Evolutionary conservation across 2,888 invertebrate species (phyloP).

Genomic region (Megamerina dolium): DNA sequence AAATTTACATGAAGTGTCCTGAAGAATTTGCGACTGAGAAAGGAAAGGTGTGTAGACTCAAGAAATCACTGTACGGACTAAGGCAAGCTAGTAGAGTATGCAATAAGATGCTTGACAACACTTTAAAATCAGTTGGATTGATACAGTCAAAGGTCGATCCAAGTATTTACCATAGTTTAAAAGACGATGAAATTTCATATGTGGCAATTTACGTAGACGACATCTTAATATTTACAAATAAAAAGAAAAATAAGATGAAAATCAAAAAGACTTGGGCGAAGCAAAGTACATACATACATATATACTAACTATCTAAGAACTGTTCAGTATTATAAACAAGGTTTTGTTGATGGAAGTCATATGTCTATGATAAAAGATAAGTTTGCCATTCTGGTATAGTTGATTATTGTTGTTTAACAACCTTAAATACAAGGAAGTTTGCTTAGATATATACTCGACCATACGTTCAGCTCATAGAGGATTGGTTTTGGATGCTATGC

Average conservation of each 20-base stretch:
- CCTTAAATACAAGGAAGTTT: too few species aligned
- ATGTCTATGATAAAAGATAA: too few species aligned
- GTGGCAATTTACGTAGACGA: too few species aligned
- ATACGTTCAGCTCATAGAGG: too few species aligned
- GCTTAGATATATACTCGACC: too few species aligned
- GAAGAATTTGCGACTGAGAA: slow-evolving; percentile 10
- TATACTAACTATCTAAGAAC: slow-evolving; percentile 6
- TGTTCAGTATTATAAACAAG: too few species aligned
- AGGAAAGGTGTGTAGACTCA: slow-evolving; percentile 9
- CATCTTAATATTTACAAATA: slow-evolving; percentile 3
- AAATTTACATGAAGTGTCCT: slow-evolving; percentile 14
- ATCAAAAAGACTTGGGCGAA: slow-evolving; percentile 7
- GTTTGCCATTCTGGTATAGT: too few species aligned
- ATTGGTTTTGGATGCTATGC: too few species aligned
- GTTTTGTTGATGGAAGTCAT: too few species aligned
- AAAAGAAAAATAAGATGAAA: background rate
- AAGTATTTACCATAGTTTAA: slow-evolving; percentile 3
- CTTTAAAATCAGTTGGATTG: background rate
- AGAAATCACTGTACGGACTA: slow-evolving; percentile 17
- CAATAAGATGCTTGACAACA: slow-evolving; percentile 12
- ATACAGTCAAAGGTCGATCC: slow-evolving; percentile 1
- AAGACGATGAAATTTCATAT: background rate
- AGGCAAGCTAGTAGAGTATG: slow-evolving; percentile 18
- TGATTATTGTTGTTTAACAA: too few species aligned
- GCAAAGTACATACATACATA: slow-evolving; percentile 7